Conservation (phyloP, 2,113 vertebrate genomes). For the Corythoichthys haematopterus region DNA sequence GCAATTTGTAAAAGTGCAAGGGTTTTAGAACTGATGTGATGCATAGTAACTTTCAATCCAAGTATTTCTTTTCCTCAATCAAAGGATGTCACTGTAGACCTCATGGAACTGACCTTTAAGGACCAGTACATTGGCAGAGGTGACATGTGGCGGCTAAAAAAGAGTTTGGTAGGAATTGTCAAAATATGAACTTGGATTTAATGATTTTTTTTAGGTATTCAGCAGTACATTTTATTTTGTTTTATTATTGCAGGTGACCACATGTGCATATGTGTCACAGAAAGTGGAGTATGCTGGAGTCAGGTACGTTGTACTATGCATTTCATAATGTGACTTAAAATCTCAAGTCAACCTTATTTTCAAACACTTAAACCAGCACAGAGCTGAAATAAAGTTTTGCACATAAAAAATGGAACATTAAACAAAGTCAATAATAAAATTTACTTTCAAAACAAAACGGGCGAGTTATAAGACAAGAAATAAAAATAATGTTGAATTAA, state of each 20-base stretch:
- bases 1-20: background rate
- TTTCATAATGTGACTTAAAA: no score
- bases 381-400: no score
- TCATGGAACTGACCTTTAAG: constrained; percentile 97
- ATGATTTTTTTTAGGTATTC: background rate
- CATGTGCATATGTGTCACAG: constrained; percentile 93
- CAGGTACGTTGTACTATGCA: constrained; percentile 71
- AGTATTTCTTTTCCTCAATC: background rate
- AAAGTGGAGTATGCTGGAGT: constrained; percentile 98
- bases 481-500: no score
- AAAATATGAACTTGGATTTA: background rate
- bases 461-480: no score
- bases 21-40: background rate
- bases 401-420: no score
- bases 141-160: constrained; percentile 98
- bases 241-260: constrained; percentile 82
- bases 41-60: background rate
- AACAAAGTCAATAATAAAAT: no score
- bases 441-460: no score
- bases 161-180: constrained; percentile 81
- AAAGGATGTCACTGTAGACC: constrained; percentile 92
- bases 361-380: background rate
- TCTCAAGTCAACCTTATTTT: no score
- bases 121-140: constrained; percentile 97
- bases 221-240: background rate